Percentiles rank a stretch among this genome's conserved stretches.
Conservation (phyloP, 1,140 invertebrate genomes). For the Pachypeltis micranthus region DNA sequence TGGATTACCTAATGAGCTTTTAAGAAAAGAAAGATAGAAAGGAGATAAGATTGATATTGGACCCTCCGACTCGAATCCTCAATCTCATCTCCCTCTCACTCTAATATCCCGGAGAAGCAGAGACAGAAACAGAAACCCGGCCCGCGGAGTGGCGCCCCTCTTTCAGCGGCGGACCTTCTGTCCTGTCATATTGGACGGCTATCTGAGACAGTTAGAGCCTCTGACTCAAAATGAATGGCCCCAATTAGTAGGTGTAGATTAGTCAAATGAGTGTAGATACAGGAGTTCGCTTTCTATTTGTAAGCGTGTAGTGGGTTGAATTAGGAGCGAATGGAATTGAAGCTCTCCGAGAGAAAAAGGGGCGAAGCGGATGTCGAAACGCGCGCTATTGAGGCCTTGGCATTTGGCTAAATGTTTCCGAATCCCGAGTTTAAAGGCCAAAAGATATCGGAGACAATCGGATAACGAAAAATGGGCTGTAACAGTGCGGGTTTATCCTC, state of each 20-base stretch:
- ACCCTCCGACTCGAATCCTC: no score
- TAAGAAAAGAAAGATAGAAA: slow-evolving; percentile 7
- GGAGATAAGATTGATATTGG: background rate
- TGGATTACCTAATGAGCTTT: slow-evolving; percentile 8
- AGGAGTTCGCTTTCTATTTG: background rate
- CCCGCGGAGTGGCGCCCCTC: no score
- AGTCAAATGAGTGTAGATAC: slow-evolving; percentile 8
- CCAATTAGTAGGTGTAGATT: slow-evolving; percentile 7
- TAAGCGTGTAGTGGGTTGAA: background rate
- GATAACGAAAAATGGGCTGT: no score
- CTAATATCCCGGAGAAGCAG: no score
- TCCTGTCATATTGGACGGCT: slow-evolving; percentile 1
- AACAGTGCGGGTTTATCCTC: no score
- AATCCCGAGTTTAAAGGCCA: no score
- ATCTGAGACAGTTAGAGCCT: background rate
- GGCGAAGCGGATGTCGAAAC: background rate
- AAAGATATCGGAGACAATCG: no score
- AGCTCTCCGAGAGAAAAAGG: no score
- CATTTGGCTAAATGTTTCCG: no score
- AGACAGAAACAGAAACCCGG: no score
- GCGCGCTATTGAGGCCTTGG: no score
- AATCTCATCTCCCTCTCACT: no score
- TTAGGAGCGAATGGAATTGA: background rate
- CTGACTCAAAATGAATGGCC: background rate
- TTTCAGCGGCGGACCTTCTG: background rate